A percentile compares a stretch with the other conserved stretches of the same genome.
phyloP scores from a whole-genome alignment of 2,888 invertebrate species.

The Schizotus pectinicornis region DNA sequence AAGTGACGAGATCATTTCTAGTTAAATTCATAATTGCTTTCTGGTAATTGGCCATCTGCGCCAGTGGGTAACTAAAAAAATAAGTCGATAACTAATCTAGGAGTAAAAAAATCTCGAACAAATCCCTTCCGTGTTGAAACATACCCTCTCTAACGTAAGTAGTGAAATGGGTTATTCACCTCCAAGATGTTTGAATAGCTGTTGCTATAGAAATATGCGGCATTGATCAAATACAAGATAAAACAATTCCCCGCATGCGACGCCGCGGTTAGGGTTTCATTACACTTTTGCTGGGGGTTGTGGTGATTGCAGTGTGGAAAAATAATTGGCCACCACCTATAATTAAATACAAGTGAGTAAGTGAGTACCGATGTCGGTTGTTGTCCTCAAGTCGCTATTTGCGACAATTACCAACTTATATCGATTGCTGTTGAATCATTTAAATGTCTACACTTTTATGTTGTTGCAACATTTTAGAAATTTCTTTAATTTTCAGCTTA shows the following conservation, averaged over 20 bases:
- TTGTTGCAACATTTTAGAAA: not conserved
- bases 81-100: not conserved
- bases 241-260: conserved; percentile 45
- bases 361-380: too few species aligned
- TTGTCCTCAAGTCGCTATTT: not conserved
- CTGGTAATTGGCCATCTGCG: not conserved
- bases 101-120: too few species aligned
- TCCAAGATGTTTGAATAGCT: conserved; percentile 49
- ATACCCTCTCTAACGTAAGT: not conserved
- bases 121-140: too few species aligned
- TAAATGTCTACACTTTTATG: conserved; percentile 22
- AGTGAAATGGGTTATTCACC: conserved; percentile 47
- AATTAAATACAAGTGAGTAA: conserved; percentile 2
- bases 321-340: not conserved
- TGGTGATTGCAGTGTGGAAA: not conserved
- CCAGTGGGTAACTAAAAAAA: not conserved
- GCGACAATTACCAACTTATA: not conserved
- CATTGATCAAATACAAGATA: conserved; percentile 54
- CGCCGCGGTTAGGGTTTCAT: conserved; percentile 21
- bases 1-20: too few species aligned
- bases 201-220: conserved; percentile 46
- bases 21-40: too few species aligned
- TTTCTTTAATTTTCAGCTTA: conserved; percentile 16
- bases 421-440: not conserved
- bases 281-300: conserved; percentile 23